phyloP scores from a whole-genome alignment of 2,797 vertebrate genomes.

The Anguilla obscura region DNA sequence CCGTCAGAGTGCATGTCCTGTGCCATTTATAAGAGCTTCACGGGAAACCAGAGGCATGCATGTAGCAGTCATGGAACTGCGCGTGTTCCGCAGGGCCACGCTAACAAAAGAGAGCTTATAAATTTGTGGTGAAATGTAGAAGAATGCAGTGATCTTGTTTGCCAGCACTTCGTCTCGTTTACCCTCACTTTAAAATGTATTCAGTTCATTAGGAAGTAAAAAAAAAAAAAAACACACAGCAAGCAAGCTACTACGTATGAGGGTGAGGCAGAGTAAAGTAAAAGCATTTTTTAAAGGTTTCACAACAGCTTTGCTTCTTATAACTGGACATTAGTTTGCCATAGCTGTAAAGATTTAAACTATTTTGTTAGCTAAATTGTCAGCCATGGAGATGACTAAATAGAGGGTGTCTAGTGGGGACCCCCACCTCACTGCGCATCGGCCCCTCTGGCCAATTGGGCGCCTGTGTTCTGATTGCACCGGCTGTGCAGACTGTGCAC shows the following conservation, averaged over 20 bases:
- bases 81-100: not conserved
- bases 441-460: too few relatives aligned
- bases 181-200: not conserved
- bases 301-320: not conserved
- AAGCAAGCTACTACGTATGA: not conserved
- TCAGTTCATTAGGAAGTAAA: not conserved
- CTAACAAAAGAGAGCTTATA: not conserved
- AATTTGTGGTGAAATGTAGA: not conserved
- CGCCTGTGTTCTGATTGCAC: too few relatives aligned
- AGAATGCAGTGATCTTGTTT: constrained; percentile 16
- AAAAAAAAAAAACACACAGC: not conserved
- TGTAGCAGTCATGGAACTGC: constrained; percentile 18
- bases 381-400: not conserved
- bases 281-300: not conserved
- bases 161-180: not conserved
- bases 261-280: not conserved
- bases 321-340: not conserved
- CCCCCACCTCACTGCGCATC: too few relatives aligned
- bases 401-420: not conserved
- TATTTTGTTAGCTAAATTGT: not conserved
- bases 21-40: constrained; percentile 46
- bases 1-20: constrained; percentile 39
- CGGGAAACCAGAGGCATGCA: constrained; percentile 14
- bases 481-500: too few relatives aligned
- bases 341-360: not conserved